Evolutionary conservation across 1,140 invertebrate genomes (phyloP).

Genomic region (Drosophila pectinifera): DNA sequence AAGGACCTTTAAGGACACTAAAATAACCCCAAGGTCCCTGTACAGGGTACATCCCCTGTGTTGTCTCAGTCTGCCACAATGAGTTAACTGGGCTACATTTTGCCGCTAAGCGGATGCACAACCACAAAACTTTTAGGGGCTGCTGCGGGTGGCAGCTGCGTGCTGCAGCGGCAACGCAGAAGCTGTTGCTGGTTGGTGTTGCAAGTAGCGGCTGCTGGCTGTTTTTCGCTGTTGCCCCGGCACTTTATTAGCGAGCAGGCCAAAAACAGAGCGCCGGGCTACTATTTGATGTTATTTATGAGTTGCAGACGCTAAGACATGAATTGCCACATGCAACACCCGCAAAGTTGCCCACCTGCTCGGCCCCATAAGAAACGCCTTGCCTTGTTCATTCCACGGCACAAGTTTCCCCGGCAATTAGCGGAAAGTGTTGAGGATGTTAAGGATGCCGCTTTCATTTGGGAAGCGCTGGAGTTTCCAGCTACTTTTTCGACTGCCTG

Average conservation of each 20-base stretch:
- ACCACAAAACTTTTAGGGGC: slow-evolving; percentile 51
- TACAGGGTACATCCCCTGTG: slow-evolving; percentile 9
- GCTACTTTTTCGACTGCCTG: slow-evolving; percentile 37
- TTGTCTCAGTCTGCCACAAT: slow-evolving; percentile 23
- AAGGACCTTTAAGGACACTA: not conserved
- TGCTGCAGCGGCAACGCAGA: slow-evolving; percentile 34
- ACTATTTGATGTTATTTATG: slow-evolving; percentile 76
- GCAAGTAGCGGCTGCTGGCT: slow-evolving; percentile 25
- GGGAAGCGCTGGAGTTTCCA: slow-evolving; percentile 8
- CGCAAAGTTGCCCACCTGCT: slow-evolving; percentile 21
- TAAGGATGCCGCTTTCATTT: slow-evolving; percentile 38
- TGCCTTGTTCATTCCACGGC: slow-evolving; percentile 57
- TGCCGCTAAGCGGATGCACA: slow-evolving; percentile 59
- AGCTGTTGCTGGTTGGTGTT: slow-evolving; percentile 19
- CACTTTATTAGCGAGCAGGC: slow-evolving; percentile 62
- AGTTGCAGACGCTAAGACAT: slow-evolving; percentile 49
- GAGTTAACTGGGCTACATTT: slow-evolving; percentile 50
- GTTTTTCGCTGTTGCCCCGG: slow-evolving; percentile 36
- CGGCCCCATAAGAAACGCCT: slow-evolving; percentile 36
- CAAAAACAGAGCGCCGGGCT: slow-evolving; percentile 18
- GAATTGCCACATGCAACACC: slow-evolving; percentile 35
- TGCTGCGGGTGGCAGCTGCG: slow-evolving; percentile 40
- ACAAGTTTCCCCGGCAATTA: slow-evolving; percentile 59
- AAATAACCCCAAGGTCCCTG: not conserved
- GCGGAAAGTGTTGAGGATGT: slow-evolving; percentile 53